Evolutionary conservation across 64 coral and sea anemone genomes (phyloP).

Genomic region (Stylophora pistillata): DNA sequence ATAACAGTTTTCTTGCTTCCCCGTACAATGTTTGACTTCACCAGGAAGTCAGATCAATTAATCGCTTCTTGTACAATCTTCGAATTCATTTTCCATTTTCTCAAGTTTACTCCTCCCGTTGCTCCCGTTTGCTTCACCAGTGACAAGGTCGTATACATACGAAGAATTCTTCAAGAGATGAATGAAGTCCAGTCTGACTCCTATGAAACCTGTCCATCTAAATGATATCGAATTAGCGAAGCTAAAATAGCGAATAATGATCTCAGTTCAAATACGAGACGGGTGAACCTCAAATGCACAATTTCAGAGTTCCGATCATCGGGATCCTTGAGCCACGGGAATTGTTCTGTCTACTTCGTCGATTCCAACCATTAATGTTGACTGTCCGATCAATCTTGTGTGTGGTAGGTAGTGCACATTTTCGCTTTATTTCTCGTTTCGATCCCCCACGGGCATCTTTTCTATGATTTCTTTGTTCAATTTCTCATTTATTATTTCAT

Average conservation of each 20-base stretch:
- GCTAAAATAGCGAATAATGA: neutral
- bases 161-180: neutral
- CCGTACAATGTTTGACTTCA: too few species aligned
- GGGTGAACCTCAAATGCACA: neutral
- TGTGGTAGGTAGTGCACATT: too few species aligned
- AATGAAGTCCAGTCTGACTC: neutral
- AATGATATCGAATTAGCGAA: neutral
- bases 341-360: constrained; percentile 7
- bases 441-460: neutral
- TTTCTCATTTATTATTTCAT: constrained; percentile 48
- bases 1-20: too few species aligned
- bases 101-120: constrained; percentile 39
- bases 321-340: constrained; percentile 23
- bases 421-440: constrained; percentile 3
- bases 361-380: constrained; percentile 32
- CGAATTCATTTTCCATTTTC: constrained; percentile 55
- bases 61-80: too few species aligned
- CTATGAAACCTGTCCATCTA: constrained; percentile 2
- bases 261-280: constrained; percentile 21
- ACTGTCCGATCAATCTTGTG: constrained; percentile 18
- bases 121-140: neutral
- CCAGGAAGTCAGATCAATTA: too few species aligned
- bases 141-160: constrained; percentile 45
- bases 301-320: neutral
- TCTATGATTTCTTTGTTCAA: constrained; percentile 21